phyloP scores from a whole-genome alignment of 2,113 vertebrate genomes.

The Megaptera novaeangliae region DNA sequence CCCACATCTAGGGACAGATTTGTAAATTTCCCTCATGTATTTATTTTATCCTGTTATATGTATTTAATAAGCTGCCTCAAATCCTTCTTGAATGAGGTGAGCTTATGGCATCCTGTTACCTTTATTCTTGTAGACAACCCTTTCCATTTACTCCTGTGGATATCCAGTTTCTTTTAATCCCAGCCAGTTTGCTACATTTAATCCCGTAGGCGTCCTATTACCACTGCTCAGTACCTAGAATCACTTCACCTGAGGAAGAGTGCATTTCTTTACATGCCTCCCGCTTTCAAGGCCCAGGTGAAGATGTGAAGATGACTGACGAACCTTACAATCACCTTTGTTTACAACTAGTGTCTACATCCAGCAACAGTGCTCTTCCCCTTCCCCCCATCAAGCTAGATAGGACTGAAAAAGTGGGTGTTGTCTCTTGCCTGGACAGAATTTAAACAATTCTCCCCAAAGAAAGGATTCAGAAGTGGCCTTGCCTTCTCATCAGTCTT shows the following conservation, averaged over 20 bases:
- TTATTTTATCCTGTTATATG: not conserved
- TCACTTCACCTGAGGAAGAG: not conserved
- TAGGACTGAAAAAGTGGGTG: not conserved
- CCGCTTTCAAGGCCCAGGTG: not conserved
- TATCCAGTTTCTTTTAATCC: not conserved
- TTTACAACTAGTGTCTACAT: not conserved
- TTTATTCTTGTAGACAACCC: not conserved
- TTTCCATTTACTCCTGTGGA: not conserved
- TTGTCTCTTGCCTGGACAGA: not conserved
- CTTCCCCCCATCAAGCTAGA: not conserved
- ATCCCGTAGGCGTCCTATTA: not conserved
- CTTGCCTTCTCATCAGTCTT: not conserved
- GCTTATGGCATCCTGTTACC: not conserved
- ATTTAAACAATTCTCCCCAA: not conserved
- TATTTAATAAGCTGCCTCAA: not conserved
- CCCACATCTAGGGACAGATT: not conserved
- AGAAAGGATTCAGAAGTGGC: not conserved
- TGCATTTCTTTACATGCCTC: not conserved
- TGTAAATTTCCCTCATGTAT: not conserved
- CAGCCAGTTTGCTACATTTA: not conserved
- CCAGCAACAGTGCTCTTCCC: not conserved
- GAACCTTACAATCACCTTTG: not conserved
- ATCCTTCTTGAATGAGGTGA: conserved; percentile 29
- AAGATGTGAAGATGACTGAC: not conserved
- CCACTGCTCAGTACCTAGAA: not conserved